Conservation (phyloP, 2,113 vertebrate genomes). For the Tamias sibiricus region DNA sequence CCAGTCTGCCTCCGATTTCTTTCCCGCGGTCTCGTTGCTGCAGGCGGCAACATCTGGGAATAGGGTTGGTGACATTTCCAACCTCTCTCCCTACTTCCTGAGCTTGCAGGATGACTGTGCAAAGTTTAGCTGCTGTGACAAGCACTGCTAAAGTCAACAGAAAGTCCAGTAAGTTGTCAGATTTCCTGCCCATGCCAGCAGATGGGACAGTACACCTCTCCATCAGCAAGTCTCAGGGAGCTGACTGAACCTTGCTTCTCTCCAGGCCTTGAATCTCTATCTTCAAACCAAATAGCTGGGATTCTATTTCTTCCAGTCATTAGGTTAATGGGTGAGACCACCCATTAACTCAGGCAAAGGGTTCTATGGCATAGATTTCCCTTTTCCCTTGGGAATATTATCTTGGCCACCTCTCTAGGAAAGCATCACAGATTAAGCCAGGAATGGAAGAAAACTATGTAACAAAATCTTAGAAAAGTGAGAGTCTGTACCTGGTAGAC, state of each 20-base stretch:
- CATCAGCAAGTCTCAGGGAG: neutral
- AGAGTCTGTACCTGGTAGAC: neutral
- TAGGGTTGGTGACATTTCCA: neutral
- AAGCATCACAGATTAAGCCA: neutral
- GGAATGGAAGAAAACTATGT: neutral
- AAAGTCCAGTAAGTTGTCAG: neutral
- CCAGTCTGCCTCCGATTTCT: too few relatives aligned
- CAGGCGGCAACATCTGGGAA: too few relatives aligned
- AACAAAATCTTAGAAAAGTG: conserved; percentile 10
- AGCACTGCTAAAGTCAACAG: neutral
- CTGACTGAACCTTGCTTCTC: neutral
- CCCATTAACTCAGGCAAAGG: neutral
- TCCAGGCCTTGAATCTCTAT: neutral
- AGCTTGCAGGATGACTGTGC: neutral
- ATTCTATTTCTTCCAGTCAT: neutral
- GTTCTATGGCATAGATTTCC: neutral
- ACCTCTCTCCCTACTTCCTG: neutral
- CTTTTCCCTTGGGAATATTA: neutral
- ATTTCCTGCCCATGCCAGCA: neutral
- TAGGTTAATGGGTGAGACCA: neutral
- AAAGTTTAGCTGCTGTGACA: neutral
- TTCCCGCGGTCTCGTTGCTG: too few relatives aligned
- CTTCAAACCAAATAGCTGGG: neutral
- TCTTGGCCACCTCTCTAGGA: conserved; percentile 8
- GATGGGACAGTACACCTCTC: neutral